phyloP scores from a whole-genome alignment of 2,888 invertebrate genomes.

The Ceramica pisi region DNA sequence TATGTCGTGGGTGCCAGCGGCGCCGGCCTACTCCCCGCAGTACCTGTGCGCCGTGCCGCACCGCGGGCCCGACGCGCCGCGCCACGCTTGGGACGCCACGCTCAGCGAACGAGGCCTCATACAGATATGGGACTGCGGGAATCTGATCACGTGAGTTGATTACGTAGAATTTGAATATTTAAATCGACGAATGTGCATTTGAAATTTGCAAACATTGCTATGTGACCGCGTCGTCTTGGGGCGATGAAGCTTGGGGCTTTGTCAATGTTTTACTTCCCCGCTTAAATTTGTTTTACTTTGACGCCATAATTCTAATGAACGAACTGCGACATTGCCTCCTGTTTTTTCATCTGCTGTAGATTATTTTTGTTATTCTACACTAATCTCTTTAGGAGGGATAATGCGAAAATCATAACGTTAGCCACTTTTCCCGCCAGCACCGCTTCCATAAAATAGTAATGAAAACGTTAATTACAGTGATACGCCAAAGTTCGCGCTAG shows the following conservation, averaged over 20 bases:
- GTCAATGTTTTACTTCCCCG: too few species aligned
- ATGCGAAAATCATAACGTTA: not conserved
- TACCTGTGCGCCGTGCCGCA: constrained; percentile 92
- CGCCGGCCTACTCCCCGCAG: constrained; percentile 73
- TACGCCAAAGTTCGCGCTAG: constrained; percentile 86
- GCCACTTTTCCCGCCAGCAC: too few species aligned
- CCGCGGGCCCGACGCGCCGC: constrained; percentile 87
- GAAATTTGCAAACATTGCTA: too few species aligned
- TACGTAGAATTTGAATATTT: not conserved
- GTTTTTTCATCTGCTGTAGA: too few species aligned
- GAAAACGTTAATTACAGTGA: constrained; percentile 66
- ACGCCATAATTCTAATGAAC: too few species aligned
- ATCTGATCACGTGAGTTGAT: constrained; percentile 78
- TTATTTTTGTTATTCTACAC: not conserved
- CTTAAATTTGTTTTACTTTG: too few species aligned
- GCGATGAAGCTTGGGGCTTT: too few species aligned
- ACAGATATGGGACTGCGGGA: constrained; percentile 93
- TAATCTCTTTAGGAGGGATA: not conserved
- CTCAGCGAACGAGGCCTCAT: constrained; percentile 89
- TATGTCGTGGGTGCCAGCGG: constrained; percentile 88
- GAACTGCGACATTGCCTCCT: too few species aligned
- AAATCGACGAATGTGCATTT: too few species aligned
- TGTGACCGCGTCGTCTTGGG: too few species aligned
- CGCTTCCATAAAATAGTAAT: not conserved
- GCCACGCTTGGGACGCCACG: constrained; percentile 78